Evolutionary conservation across 2,797 vertebrate genomes (phyloP), one percentile per base, ranked within the genome.

Genomic region (Lepilemur ruficaudatus): DNA sequence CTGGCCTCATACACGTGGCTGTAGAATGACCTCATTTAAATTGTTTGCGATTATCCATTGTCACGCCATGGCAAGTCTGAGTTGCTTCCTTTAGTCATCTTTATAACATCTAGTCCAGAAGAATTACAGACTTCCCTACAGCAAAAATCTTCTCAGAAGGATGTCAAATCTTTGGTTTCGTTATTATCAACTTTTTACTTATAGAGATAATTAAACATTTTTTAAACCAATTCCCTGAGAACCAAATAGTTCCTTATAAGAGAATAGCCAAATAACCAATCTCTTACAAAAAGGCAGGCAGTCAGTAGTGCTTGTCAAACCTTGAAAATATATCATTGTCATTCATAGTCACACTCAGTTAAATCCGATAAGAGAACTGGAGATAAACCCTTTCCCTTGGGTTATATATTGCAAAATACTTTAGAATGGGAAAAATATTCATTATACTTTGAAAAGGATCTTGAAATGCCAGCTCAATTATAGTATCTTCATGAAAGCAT

Each of bases 241-340:
- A 78, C 7, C 30, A 43, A 97, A 80, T 65, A 28, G 48, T 91
- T 5, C 5, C 32, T 86, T 86, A n/a, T 55, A 22, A 91, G n/a
- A 69, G 14, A 95, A 69, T 4, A 50, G 46, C 1, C 41, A 73
- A 86, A 32, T 75, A 65, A 41, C 13, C 75, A 4, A 28, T 78
- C 13, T 91, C 13, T 82, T 86, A 72, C 14, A 80, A 75, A 91
- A 82, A 30, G 17, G n/a, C 18, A 87, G 46, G 75, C 15, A 32
- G 8, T 55, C 15, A 38, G 8, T 55, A 35, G 7, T 86, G 2
- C 6, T 72, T 89, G 11, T 38, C 41, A 91, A 67, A 76, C 4
- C 46, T 57, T 96, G 63, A 82, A 97, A 94, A 91, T 76, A 65
- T 25, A 48, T 43, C 43, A 87, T 76, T 84, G 63, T 69, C 48